These are phyloP conservation scores for Branchellion lobata DNA, from an alignment of 2,888 invertebrate species.

Conservation along the genomic window DNA sequence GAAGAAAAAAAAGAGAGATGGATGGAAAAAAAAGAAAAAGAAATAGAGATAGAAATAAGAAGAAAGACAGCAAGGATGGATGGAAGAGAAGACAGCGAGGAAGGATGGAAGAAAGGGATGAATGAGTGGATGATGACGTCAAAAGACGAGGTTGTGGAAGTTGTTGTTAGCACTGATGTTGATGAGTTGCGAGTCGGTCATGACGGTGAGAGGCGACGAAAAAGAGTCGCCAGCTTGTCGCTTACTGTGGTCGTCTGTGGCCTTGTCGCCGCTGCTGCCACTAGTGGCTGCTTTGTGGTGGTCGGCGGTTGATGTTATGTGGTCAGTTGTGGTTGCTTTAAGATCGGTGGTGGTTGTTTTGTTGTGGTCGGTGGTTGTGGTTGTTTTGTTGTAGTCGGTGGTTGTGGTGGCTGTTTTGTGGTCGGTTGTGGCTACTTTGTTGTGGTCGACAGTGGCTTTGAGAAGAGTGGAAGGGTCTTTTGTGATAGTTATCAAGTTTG, in stretches of 20 bases:
- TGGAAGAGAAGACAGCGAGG: neutral
- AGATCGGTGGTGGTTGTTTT: conserved; percentile 8
- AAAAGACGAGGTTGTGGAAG: conserved; percentile 41
- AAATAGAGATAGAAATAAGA: too few species aligned
- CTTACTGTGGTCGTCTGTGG: neutral
- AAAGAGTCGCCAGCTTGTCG: neutral
- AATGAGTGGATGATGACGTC: neutral
- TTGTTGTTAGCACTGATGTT: conserved; percentile 36
- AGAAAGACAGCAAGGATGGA: too few species aligned
- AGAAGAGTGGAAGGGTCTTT: too few species aligned
- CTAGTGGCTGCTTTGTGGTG: neutral
- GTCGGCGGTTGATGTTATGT: neutral
- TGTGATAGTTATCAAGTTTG: too few species aligned
- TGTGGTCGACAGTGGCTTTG: too few species aligned
- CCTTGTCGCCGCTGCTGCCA: neutral
- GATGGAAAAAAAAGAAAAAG: too few species aligned
- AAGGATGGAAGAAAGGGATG: neutral
- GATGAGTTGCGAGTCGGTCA: conserved; percentile 42
- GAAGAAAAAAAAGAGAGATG: neutral
- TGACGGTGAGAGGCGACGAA: conserved; percentile 30
- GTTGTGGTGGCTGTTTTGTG: neutral
- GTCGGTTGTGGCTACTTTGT: neutral
- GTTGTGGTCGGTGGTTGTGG: neutral
- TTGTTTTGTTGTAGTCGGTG: neutral
- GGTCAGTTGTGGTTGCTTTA: neutral